phyloP scores from a whole-genome alignment of 2,888 invertebrate species.

The Chydorus sphaericus region DNA sequence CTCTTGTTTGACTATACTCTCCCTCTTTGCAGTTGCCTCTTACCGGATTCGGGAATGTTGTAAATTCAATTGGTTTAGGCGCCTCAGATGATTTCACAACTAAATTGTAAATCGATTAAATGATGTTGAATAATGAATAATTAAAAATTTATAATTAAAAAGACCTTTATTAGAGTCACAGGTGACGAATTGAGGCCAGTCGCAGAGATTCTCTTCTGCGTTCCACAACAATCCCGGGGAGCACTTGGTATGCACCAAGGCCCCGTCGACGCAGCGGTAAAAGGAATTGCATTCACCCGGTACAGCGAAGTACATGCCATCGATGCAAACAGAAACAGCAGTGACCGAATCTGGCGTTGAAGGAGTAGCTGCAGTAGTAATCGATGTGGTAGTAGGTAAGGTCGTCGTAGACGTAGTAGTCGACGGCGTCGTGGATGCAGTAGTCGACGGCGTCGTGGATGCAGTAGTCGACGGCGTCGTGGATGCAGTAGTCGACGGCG shows the following conservation, averaged over 20 bases:
- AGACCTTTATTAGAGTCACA: slow-evolving; percentile 13
- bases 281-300: slow-evolving; percentile 52
- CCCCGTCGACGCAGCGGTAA: slow-evolving; percentile 53
- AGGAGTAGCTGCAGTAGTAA: slow-evolving; percentile 15
- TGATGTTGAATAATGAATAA: no score
- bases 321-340: slow-evolving; percentile 25
- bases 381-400: slow-evolving; percentile 17
- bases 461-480: background rate
- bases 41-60: slow-evolving; percentile 22
- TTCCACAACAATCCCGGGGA: slow-evolving; percentile 64
- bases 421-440: no score
- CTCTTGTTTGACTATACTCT: background rate
- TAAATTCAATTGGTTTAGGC: slow-evolving; percentile 21
- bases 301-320: slow-evolving; percentile 40
- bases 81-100: no score
- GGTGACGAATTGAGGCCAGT: slow-evolving; percentile 40
- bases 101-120: no score
- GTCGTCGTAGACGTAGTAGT: slow-evolving; percentile 23
- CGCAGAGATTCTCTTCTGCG: slow-evolving; percentile 48
- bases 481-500: background rate
- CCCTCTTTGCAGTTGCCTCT: background rate
- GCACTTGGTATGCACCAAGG: slow-evolving; percentile 52
- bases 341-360: slow-evolving; percentile 14
- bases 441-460: background rate
- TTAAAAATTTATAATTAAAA: no score